Base-by-base conservation (phyloP, 2,113 vertebrate species). In the Corydoras sp. region DNA sequence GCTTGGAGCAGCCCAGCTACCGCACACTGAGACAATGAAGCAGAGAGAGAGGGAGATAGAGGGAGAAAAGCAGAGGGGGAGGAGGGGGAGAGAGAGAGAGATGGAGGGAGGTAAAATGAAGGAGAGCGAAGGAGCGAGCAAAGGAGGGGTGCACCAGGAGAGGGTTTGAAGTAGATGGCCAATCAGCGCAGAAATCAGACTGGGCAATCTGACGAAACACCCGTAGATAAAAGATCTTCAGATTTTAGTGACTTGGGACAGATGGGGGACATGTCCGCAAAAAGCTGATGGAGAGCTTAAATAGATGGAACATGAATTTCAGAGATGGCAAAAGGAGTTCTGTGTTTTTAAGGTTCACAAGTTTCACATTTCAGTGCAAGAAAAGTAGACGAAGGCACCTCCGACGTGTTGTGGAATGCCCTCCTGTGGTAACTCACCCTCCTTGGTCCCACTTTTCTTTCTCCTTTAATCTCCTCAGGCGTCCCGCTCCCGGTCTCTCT, bases 1-100 rank as follows among this genome's bases (percentile, higher is more conserved):
- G 71, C 77, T 82, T 79, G 78, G 48, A 76, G 71, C 71, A 68
- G 76, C 65, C 59, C 49, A 62, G 76, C 71, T 71, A 79, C 73
- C 76, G 81, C 76, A 78, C 69, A 70, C 74, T 76, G 78, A 83
- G 83, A 89, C 86, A 88, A 89, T 88, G 84, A 84, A 83, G 74
- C 77, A 69, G 81, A 77, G 83, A 71, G 81, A 85, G 84, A 78
- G 77, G 67, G 74, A 80, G 75, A 75, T 79, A 62, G 30, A 75
- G 71, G 72, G 77, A 11, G 12, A 15, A 13, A 7, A 13, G 68
- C 68, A 72, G 58, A 70, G 67, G 49, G 55, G 48, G 55, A 72
- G 77, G 77, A 82, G 75, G 76, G 74, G 54, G 51, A 31, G 63
- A 31, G 68, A 43, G 67, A 31, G 74, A 51, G 71, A 72, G 73